Evolutionary conservation across 2,888 invertebrate genomes (phyloP).

Genomic region (Mechanitis messenoides): DNA sequence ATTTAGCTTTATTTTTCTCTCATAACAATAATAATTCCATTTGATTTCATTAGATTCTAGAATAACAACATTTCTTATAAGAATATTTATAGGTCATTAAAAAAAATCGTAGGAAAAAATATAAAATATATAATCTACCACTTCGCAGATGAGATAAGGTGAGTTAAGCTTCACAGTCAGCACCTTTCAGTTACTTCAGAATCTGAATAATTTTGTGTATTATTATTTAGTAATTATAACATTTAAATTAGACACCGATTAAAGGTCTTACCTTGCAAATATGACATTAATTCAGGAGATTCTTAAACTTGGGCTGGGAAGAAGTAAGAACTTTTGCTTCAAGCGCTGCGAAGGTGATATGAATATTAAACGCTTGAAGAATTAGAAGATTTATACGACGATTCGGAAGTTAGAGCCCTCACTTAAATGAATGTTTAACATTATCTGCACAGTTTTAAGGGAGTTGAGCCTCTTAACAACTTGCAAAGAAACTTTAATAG

Average conservation of each 20-base stretch:
- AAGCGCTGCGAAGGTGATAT: slow-evolving; percentile 52
- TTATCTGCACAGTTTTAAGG: slow-evolving; percentile 71
- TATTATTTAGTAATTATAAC: background rate
- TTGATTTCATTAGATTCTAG: too few relatives aligned
- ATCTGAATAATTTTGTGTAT: background rate
- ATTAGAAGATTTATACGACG: slow-evolving; percentile 73
- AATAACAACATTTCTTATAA: too few relatives aligned
- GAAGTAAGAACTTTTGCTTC: slow-evolving; percentile 11
- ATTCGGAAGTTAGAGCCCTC: slow-evolving; percentile 64
- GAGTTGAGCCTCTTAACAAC: slow-evolving; percentile 69
- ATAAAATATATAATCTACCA: too few relatives aligned
- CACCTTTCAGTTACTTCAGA: too few relatives aligned
- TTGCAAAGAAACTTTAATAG: slow-evolving; percentile 74
- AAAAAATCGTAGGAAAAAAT: too few relatives aligned
- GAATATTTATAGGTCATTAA: too few relatives aligned
- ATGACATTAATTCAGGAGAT: slow-evolving; percentile 4
- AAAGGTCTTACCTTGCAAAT: background rate
- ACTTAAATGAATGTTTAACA: slow-evolving; percentile 77
- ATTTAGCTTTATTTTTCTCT: too few relatives aligned
- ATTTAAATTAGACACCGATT: background rate
- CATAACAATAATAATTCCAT: too few relatives aligned
- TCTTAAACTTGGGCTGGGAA: slow-evolving; percentile 12
- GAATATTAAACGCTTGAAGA: slow-evolving; percentile 75
- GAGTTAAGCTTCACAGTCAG: too few relatives aligned
- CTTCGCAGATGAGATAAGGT: too few relatives aligned